These are phyloP conservation scores for Actinemys pallida DNA, from an alignment of 2,113 vertebrate genomes.

Conservation along the genomic window DNA sequence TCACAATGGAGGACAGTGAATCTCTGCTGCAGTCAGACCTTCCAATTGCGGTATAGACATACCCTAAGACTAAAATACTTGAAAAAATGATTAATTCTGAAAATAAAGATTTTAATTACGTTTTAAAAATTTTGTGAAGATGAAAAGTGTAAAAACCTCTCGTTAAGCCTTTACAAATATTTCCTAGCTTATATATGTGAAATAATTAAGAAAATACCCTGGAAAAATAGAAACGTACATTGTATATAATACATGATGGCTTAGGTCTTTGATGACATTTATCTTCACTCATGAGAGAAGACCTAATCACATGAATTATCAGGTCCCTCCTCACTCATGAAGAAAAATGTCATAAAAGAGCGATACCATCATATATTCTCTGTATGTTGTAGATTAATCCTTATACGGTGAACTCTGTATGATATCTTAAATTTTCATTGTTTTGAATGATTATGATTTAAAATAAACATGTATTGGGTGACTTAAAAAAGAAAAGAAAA, in stretches of 20 bases:
- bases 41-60: not conserved
- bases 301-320: conserved; percentile 75
- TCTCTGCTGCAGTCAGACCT: not conserved
- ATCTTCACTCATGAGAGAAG: conserved; percentile 72
- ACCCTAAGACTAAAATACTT: not conserved
- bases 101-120: fast-evolving
- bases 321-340: conserved; percentile 71
- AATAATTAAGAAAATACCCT: not conserved
- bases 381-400: conserved; percentile 51
- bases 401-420: not conserved
- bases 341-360: conserved; percentile 69
- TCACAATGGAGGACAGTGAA: not conserved
- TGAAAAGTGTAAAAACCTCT: not conserved
- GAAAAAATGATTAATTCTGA: not conserved
- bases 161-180: not conserved
- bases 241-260: conserved; percentile 40
- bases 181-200: not conserved
- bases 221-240: conserved; percentile 1
- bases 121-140: not conserved
- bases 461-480: not conserved
- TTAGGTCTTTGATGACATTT: conserved; percentile 73
- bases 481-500: not conserved
- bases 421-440: not conserved
- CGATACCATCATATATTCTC: conserved; percentile 10
- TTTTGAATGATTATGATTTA: not conserved